These are phyloP conservation scores for Dinocampus coccinellae DNA, from an alignment of 2,888 invertebrate genomes.

Conservation along the genomic window DNA sequence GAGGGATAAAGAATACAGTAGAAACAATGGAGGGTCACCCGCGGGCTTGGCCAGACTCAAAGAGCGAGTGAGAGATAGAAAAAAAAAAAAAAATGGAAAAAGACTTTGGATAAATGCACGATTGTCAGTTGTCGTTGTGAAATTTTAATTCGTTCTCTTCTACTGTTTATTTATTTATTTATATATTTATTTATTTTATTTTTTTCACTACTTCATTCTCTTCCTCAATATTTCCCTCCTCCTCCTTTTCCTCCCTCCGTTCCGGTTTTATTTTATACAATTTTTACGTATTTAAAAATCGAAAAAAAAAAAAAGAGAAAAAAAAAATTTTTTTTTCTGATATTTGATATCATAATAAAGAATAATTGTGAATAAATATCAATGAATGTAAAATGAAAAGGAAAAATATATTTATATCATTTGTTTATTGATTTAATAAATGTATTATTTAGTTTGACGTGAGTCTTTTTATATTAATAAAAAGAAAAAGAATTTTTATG, in stretches of 20 bases:
- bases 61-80: slow-evolving; percentile 29
- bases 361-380: too few relatives aligned
- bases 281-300: slow-evolving; percentile 3
- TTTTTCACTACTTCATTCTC: slow-evolving; percentile 2
- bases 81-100: slow-evolving; percentile 15
- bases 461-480: too few relatives aligned
- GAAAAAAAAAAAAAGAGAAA: too few relatives aligned
- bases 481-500: too few relatives aligned
- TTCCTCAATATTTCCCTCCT: neutral
- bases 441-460: too few relatives aligned
- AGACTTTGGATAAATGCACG: slow-evolving; percentile 46
- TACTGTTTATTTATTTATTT: slow-evolving; percentile 14
- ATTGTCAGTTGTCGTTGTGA: slow-evolving; percentile 60
- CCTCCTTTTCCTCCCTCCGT: neutral
- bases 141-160: slow-evolving; percentile 59
- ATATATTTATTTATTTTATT: slow-evolving; percentile 2
- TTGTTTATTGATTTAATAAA: too few relatives aligned
- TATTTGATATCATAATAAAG: too few relatives aligned
- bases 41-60: slow-evolving; percentile 42
- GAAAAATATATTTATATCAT: too few relatives aligned
- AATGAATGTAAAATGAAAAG: too few relatives aligned
- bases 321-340: too few relatives aligned
- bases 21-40: slow-evolving; percentile 62
- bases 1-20: slow-evolving; percentile 46
- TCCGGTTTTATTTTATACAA: neutral